phyloP scores from a whole-genome alignment of 2,797 vertebrate species.

The Hypotaenidia philippensis region DNA sequence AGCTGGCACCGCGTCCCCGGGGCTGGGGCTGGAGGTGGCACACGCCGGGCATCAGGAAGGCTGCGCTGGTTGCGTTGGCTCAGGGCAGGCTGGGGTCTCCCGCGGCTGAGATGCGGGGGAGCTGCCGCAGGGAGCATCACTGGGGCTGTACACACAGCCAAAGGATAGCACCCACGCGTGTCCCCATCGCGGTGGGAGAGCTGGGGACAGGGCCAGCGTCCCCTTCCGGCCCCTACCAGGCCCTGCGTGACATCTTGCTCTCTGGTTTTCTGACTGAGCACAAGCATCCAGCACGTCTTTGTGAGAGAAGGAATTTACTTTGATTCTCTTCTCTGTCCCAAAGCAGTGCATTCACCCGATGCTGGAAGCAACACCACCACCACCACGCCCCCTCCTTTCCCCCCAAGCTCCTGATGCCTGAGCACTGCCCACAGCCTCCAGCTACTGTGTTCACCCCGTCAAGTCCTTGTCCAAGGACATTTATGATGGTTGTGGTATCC shows the following conservation, averaged over 20 bases:
- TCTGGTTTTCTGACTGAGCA: not conserved
- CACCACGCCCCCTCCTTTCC: too few species aligned
- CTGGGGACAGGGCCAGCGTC: not conserved
- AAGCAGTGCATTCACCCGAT: not conserved
- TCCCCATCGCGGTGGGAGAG: not conserved
- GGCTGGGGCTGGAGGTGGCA: not conserved
- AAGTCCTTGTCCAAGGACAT: not conserved
- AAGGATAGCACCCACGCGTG: too few species aligned
- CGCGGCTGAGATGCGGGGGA: not conserved
- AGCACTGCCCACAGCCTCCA: not conserved
- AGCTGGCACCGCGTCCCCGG: not conserved
- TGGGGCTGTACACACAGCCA: fast-evolving
- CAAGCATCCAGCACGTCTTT: not conserved
- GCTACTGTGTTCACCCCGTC: fast-evolving
- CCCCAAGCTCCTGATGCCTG: fast-evolving
- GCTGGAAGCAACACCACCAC: not conserved
- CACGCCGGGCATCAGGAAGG: fast-evolving
- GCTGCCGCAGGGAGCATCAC: not conserved
- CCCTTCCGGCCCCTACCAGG: not conserved
- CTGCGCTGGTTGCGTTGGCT: not conserved
- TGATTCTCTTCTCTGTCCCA: not conserved
- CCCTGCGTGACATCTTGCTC: fast-evolving
- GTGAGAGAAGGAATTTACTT: not conserved
- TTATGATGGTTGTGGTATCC: not conserved
- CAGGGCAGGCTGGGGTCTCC: not conserved